A percentile compares a stretch with the other conserved stretches of the same genome.
phyloP scores from a whole-genome alignment of 2,888 invertebrate genomes.

The Temnothorax ravouxi region DNA sequence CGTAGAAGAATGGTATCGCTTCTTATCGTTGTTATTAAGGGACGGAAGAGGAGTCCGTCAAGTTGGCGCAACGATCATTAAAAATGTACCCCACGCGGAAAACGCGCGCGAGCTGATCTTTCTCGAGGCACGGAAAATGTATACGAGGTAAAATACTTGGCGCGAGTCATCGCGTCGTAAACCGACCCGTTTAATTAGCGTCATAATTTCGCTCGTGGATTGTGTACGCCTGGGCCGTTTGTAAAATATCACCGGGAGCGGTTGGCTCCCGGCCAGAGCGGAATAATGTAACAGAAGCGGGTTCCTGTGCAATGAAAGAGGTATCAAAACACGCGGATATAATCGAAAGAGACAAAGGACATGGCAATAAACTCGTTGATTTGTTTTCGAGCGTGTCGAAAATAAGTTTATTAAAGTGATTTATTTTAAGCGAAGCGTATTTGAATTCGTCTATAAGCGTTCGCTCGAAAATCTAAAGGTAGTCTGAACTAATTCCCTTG shows the following conservation, averaged over 20 bases:
- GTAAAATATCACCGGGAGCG: slow-evolving; percentile 31
- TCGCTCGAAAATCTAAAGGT: neutral
- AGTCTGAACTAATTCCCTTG: neutral
- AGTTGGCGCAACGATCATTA: neutral
- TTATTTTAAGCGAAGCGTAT: neutral
- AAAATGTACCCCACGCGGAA: slow-evolving; percentile 2
- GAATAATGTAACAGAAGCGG: slow-evolving; percentile 28
- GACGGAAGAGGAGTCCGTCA: neutral
- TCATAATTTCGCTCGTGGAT: slow-evolving; percentile 47
- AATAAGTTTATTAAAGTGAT: neutral
- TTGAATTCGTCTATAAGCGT: neutral
- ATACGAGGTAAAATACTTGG: neutral
- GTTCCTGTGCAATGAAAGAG: neutral
- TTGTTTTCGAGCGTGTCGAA: neutral
- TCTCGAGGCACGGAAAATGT: neutral
- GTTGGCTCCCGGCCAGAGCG: slow-evolving; percentile 31
- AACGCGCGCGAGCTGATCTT: slow-evolving; percentile 14
- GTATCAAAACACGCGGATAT: slow-evolving; percentile 18
- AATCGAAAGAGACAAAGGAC: neutral
- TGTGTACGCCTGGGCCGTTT: slow-evolving; percentile 33
- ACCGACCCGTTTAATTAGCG: slow-evolving; percentile 52
- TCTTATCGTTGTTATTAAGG: slow-evolving; percentile 30
- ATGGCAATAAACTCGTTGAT: neutral
- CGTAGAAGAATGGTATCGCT: neutral
- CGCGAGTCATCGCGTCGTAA: slow-evolving; percentile 42